Base-by-base conservation (phyloP, 2,113 vertebrate genomes). In the Nesogale talazaci region DNA sequence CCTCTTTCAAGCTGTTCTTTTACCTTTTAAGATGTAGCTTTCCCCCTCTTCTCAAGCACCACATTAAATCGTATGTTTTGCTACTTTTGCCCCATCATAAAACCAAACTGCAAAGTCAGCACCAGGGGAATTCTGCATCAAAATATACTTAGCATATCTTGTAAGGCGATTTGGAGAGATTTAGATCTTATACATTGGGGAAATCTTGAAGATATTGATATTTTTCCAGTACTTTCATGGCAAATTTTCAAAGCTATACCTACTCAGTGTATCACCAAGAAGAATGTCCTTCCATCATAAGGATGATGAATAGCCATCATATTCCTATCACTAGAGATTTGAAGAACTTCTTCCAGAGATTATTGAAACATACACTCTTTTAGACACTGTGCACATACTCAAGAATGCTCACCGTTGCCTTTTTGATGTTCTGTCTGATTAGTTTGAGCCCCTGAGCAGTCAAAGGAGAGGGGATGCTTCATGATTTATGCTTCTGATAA, bases 211-310 rank as follows among this genome's bases (percentile, higher is more conserved):
- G 99, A 87, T 99, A 99, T 69, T 99, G 99, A 96, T 99, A 99
- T 96, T 99, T 99, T 97, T 99, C 99, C 99, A 99, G 97, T 99
- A 99, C 95, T 99, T 99, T 95, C 99, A 99, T 98, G 99, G 99
- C 93, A 99, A 98, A 95, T 98, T 98, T 88, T 99, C 98, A 92
- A 99, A 99, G 91, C 97, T 98, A 87, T 99, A 99, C 52, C 98
- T 98, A 91, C 98, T 97, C 96, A 98, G 46, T 52, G 46, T 52
- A 99, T 87, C 94, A 97, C 96, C 99, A 98, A 86, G 98, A 97
- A 95, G 99, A 98, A 95, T 99, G 99, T 99, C 97, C 98, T 99
- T 78, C 99, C 99, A 92, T 98, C 98, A 99, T 99, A 96, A 99
- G 99, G 97, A 99, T 99, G 14, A 52, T 52, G 14, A 94, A 99